Base-by-base conservation (phyloP, 2,113 vertebrate genomes). In the Donacobius atricapilla region DNA sequence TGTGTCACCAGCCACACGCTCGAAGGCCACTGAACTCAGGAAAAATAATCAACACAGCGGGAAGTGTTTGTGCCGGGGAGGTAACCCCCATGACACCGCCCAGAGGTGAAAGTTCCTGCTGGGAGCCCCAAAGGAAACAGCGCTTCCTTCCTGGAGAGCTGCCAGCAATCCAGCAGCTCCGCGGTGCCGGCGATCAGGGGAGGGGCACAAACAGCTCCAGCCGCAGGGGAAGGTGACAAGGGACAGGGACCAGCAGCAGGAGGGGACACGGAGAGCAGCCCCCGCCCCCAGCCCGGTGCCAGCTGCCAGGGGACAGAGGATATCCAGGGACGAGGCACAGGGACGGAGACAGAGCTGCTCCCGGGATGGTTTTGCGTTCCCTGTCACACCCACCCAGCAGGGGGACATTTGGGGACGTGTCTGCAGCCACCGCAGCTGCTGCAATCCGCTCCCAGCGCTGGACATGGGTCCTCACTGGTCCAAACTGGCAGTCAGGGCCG, bases 321-420 rank as follows among this genome's bases (percentile, higher is more conserved):
- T 0, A 51, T 2, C 9, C 42, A 33, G 44, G 56, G 30, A 28
- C 0, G 9, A 58, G 77, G 20, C 11, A 1, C 28, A 18, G 58
- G 15, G 75, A 25, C 44, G 0, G 2, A 51, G 45, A 42, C 24
- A 27, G 57, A 61, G 30, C 5, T 1, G 3, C 28, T 18, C 53
- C 11, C 21, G 5, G 71, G 54, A 10, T 8, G 64, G 51, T 24
- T 82, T 4, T n/a, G 53, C 39, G 10, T 20, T 76, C 27, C 44
- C 18, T 3, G 66, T 56, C 72, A 39, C 83, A 28, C 58, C 64
- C 93, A 77, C 14, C 11, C 20, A 1, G 31, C 35, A 4, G 4
- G 40, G 78, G 54, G 27, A 87, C 40, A 16, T 8, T 0, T 15
- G 57, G 89, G 83, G 70, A 87, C 7, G 0, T 13, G 60, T 51